A percentile compares a stretch with the other conserved stretches of the same genome.
Evolutionary conservation across 1,140 invertebrate genomes (phyloP).

Genomic region (Telenomus remus): DNA sequence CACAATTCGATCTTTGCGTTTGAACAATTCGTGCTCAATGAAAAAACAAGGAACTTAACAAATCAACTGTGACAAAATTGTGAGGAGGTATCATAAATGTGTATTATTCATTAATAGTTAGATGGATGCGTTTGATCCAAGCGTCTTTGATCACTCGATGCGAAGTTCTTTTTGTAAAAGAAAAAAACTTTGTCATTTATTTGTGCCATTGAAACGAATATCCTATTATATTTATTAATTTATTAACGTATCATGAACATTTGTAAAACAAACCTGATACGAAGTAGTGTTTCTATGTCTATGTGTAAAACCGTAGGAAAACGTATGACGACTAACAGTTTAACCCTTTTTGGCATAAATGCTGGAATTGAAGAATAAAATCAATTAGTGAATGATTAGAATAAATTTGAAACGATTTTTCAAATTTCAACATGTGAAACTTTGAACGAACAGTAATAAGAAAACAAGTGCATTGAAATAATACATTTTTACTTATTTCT

Average conservation of each 20-base stretch:
- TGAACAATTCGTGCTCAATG: conserved; percentile 55
- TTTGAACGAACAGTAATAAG: no score
- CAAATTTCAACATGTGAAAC: no score
- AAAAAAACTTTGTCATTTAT: conserved; percentile 51
- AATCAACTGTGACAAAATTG: conserved; percentile 20
- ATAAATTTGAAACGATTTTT: no score
- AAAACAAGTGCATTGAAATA: no score
- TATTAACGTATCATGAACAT: background rate
- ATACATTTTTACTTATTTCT: no score
- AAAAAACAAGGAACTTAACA: conserved; percentile 39
- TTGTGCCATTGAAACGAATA: conserved; percentile 64
- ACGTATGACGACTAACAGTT: no score
- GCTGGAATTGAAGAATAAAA: no score
- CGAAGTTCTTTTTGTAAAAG: conserved; percentile 43
- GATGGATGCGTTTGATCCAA: conserved; percentile 16
- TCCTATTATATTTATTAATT: conserved; percentile 39
- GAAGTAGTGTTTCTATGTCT: no score
- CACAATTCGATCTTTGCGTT: conserved; percentile 37
- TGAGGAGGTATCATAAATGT: conserved; percentile 61
- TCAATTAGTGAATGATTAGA: no score
- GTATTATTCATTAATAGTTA: conserved; percentile 59
- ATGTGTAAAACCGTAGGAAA: no score
- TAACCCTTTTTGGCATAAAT: no score
- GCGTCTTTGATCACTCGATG: conserved; percentile 27
- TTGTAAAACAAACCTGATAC: no score